Conservation (phyloP, 2,113 vertebrate species). For the Megaceryle maxima region DNA sequence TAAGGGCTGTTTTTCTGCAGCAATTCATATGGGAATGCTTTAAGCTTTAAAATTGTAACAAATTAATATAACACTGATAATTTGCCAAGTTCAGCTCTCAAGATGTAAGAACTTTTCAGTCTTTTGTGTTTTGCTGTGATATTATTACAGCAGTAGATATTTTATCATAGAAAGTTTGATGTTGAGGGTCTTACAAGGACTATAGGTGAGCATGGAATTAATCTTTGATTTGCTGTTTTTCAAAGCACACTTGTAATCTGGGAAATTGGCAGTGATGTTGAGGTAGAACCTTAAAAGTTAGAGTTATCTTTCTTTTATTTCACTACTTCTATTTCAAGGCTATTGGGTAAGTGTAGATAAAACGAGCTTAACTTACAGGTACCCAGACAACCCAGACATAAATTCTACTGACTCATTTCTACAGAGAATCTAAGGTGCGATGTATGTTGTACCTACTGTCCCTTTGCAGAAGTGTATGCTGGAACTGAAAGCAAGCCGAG, state of each 20-base stretch:
- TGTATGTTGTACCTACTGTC: background rate
- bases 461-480: background rate
- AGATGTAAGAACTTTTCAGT: background rate
- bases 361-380: background rate
- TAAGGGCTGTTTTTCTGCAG: background rate
- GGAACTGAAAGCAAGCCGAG: background rate
- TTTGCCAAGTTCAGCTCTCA: background rate
- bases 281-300: slow-evolving; percentile 1
- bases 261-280: background rate
- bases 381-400: background rate
- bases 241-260: background rate
- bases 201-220: background rate
- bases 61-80: background rate
- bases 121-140: background rate
- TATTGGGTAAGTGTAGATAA: background rate
- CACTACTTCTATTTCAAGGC: background rate
- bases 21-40: background rate
- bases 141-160: background rate
- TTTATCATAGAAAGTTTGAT: background rate
- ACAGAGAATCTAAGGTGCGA: background rate
- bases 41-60: background rate
- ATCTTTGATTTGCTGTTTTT: slow-evolving; percentile 35
- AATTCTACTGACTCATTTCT: background rate
- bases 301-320: background rate
- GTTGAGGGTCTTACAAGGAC: background rate